Conservation (phyloP, 2,113 vertebrate genomes). For the Malurus alboscapulatus region DNA sequence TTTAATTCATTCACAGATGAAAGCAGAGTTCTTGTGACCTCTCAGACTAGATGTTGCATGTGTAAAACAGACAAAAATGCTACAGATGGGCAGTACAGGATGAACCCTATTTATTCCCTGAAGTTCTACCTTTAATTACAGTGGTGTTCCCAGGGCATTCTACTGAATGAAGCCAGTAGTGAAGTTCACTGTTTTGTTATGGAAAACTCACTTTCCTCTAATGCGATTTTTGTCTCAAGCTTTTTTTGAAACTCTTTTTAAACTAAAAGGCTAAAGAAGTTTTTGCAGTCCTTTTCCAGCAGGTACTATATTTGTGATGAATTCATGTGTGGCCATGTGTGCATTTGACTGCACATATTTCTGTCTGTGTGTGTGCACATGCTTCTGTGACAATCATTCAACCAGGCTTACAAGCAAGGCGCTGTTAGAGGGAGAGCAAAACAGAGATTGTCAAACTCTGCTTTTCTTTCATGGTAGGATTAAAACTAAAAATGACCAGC, state of each 20-base stretch:
- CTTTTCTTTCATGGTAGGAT: background rate
- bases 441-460: background rate
- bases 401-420: background rate
- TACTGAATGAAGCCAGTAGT: background rate
- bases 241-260: background rate
- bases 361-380: background rate
- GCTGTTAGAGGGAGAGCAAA: background rate
- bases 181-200: background rate
- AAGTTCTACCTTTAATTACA: constrained; percentile 12
- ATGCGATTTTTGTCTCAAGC: background rate
- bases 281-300: background rate
- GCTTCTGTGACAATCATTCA: background rate
- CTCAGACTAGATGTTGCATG: background rate
- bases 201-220: background rate
- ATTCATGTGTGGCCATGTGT: background rate
- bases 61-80: background rate
- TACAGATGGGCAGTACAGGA: background rate
- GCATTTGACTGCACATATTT: background rate
- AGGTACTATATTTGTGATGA: background rate
- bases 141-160: constrained; percentile 2
- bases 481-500: background rate
- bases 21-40: background rate
- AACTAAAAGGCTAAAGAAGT: background rate
- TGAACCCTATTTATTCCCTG: background rate
- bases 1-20: background rate